Evolutionary conservation across 2,888 invertebrate genomes (phyloP).

Genomic region (Pterostichus niger): DNA sequence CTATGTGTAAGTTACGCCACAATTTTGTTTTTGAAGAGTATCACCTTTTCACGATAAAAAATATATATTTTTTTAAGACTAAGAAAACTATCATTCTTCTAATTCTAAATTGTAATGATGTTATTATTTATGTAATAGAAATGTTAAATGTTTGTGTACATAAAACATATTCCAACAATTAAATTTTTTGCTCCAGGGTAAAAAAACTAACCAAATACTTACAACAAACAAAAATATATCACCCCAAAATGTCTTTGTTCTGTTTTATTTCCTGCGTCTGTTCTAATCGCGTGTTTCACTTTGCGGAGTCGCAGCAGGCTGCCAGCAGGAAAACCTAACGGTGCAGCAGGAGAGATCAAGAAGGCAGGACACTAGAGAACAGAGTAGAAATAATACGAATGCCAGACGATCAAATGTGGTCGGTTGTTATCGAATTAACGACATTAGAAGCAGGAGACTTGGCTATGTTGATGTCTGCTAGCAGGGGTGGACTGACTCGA

Average conservation of each 20-base stretch:
- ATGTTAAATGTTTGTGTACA: no score
- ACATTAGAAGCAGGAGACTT: not conserved
- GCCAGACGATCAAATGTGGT: constrained; percentile 11
- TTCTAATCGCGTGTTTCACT: constrained; percentile 36
- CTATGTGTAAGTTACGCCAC: no score
- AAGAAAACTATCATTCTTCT: no score
- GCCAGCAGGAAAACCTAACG: constrained; percentile 12
- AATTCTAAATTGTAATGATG: no score
- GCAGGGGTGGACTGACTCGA: no score
- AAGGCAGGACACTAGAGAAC: constrained; percentile 14
- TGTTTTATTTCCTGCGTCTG: constrained; percentile 38
- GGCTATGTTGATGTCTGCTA: no score
- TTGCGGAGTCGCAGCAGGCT: constrained; percentile 8
- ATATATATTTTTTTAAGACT: no score
- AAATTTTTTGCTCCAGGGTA: constrained; percentile 15
- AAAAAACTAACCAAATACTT: not conserved
- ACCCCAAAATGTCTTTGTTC: not conserved
- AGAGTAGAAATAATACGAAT: not conserved
- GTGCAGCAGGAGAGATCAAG: not conserved
- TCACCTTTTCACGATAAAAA: no score
- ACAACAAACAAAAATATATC: constrained; percentile 22
- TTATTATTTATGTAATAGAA: no score
- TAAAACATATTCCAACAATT: constrained; percentile 5
- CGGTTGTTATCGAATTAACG: constrained; percentile 33
- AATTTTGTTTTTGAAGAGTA: no score